Evolutionary conservation across 2,888 invertebrate genomes (phyloP).

Genomic region (Pyrochroa serraticornis): DNA sequence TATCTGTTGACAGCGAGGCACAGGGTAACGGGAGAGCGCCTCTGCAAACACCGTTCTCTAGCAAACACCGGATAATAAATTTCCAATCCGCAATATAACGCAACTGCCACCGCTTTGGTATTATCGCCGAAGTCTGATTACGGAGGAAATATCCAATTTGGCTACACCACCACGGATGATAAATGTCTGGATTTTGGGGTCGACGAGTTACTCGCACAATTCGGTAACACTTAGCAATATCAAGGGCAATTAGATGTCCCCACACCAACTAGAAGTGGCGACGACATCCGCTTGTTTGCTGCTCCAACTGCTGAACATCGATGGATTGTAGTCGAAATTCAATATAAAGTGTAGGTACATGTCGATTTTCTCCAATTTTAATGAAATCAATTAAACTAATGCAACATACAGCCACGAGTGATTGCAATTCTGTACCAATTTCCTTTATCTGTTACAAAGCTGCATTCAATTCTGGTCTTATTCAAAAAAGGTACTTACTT

Average conservation of each 20-base stretch:
- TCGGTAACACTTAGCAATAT: neutral
- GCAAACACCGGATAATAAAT: slow-evolving; percentile 8
- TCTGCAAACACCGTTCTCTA: slow-evolving; percentile 10
- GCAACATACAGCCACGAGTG: too few species aligned
- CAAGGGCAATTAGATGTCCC: neutral
- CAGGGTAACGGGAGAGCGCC: slow-evolving; percentile 25
- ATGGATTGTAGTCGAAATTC: too few species aligned
- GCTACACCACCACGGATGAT: neutral
- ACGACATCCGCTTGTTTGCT: neutral
- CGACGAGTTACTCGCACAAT: slow-evolving; percentile 3
- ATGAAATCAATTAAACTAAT: too few species aligned
- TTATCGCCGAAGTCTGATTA: slow-evolving; percentile 6
- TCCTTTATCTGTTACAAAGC: too few species aligned
- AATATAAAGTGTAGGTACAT: too few species aligned
- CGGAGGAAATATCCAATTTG: neutral
- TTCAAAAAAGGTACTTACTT: too few species aligned
- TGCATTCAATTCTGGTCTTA: too few species aligned
- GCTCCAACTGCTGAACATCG: neutral
- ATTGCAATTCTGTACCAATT: too few species aligned
- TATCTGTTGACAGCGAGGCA: slow-evolving; percentile 37
- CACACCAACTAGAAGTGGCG: neutral
- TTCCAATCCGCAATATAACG: neutral
- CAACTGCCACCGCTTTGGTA: neutral
- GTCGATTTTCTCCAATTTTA: too few species aligned
- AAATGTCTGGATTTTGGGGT: slow-evolving; percentile 2